phyloP scores from a whole-genome alignment of 2,888 invertebrate genomes.

The Tanytarsus gracilentus region DNA sequence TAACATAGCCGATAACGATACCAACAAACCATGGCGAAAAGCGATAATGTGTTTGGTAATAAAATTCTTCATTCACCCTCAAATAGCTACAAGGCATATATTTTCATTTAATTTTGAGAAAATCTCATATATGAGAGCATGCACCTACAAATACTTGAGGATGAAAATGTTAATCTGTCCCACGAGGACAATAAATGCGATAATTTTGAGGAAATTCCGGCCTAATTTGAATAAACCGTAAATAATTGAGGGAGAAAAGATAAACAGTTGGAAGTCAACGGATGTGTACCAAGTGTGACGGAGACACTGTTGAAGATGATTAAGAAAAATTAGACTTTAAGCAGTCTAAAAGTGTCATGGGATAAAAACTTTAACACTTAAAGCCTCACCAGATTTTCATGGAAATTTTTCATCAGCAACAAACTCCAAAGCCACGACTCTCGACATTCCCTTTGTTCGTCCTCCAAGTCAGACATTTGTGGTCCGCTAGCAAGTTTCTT shows the following conservation, averaged over 20 bases:
- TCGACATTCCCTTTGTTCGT: background rate
- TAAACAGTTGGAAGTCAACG: background rate
- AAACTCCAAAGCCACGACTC: background rate
- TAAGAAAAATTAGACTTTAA: too few species aligned
- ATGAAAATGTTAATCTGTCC: conserved; percentile 10
- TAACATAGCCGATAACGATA: background rate
- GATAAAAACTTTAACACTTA: background rate
- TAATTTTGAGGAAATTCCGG: background rate
- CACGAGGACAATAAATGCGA: background rate
- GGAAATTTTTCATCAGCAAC: background rate
- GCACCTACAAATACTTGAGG: background rate
- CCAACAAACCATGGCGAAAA: conserved; percentile 3
- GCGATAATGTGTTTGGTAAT: background rate
- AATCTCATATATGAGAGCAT: background rate
- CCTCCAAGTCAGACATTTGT: background rate
- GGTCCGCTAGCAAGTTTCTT: background rate
- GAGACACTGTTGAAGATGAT: background rate
- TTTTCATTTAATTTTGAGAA: background rate
- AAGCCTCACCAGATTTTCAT: background rate
- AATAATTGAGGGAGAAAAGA: background rate
- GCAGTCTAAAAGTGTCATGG: background rate
- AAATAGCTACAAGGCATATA: background rate
- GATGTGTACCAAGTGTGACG: background rate
- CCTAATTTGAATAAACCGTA: conserved; percentile 6
- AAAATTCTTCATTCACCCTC: background rate